Conservation (phyloP, 1,140 invertebrate genomes). For the Drosophila pseudoobscura region DNA sequence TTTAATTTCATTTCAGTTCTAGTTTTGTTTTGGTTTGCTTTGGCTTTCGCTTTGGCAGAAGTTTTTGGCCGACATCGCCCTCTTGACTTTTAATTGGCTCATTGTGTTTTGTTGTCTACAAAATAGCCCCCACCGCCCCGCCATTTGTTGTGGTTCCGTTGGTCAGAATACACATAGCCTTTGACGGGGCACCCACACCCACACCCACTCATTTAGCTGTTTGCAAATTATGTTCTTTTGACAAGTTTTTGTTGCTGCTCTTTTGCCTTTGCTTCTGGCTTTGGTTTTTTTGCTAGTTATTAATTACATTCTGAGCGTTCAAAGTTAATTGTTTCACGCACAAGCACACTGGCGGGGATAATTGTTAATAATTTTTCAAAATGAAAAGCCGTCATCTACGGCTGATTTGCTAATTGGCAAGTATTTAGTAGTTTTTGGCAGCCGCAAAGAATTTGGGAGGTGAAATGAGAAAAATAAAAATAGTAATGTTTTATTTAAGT, state of each 20-base stretch:
- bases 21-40: conserved; percentile 1
- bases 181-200: conserved; percentile 7
- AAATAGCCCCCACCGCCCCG: background rate
- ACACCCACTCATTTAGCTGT: conserved; percentile 30
- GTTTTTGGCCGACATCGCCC: conserved; percentile 34
- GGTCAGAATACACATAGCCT: conserved; percentile 2
- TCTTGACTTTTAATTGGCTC: conserved; percentile 71
- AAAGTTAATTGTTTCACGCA: conserved; percentile 47
- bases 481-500: background rate
- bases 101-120: conserved; percentile 63
- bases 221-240: conserved; percentile 35
- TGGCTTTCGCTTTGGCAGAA: conserved; percentile 53
- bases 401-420: conserved; percentile 75
- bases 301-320: conserved; percentile 36
- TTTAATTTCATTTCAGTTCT: conserved; percentile 7
- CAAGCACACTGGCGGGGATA: conserved; percentile 20
- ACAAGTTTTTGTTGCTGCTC: conserved; percentile 19
- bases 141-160: conserved; percentile 8
- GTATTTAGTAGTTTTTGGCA: conserved; percentile 52
- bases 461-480: conserved; percentile 1
- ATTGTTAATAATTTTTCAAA: conserved; percentile 55
- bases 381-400: conserved; percentile 60
- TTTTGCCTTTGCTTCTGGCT: background rate
- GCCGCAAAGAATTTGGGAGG: conserved; percentile 14
- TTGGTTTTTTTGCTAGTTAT: conserved; percentile 3